phyloP scores from a whole-genome alignment of 2,888 invertebrate genomes.

The Perizoma flavofasciatum region DNA sequence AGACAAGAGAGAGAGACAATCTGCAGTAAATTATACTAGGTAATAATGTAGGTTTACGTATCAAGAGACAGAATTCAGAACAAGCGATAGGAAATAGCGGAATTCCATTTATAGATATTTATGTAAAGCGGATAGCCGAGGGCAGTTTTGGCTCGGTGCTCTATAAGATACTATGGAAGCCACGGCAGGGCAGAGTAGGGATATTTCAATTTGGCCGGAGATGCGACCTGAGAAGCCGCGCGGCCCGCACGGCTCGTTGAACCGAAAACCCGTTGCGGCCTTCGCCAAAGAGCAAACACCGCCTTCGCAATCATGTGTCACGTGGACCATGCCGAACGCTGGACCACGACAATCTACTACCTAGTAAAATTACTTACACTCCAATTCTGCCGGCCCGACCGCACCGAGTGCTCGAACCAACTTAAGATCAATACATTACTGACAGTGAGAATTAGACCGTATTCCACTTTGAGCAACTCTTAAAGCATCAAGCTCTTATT shows the following conservation, averaged over 20 bases:
- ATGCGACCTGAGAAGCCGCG: conserved; percentile 79
- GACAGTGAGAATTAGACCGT: conserved; percentile 27
- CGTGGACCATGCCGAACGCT: conserved; percentile 78
- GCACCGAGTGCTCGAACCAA: conserved; percentile 22
- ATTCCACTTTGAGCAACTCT: conserved; percentile 10
- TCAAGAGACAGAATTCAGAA: conserved; percentile 14
- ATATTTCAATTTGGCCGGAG: conserved; percentile 83
- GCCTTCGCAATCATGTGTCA: conserved; percentile 82
- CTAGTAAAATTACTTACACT: conserved; percentile 66
- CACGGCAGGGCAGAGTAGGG: conserved; percentile 53
- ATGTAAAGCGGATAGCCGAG: conserved; percentile 45
- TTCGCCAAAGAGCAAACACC: conserved; percentile 82
- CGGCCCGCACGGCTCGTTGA: conserved; percentile 79
- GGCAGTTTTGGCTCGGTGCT: conserved; percentile 27
- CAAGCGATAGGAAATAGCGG: conserved; percentile 22
- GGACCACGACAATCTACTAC: conserved; percentile 75
- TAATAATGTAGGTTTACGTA: conserved; percentile 13
- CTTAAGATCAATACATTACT: conserved; percentile 36
- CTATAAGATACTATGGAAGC: conserved; percentile 32
- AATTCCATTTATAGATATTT: conserved; percentile 45
- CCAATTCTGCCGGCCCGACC: conserved; percentile 36
- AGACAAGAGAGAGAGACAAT: conserved; percentile 8
- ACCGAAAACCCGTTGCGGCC: conserved; percentile 79
- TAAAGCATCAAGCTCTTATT: conserved; percentile 9
- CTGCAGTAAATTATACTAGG: conserved; percentile 15